Base-by-base conservation (phyloP, 2,888 invertebrate genomes). In the Drosophila putrida region DNA sequence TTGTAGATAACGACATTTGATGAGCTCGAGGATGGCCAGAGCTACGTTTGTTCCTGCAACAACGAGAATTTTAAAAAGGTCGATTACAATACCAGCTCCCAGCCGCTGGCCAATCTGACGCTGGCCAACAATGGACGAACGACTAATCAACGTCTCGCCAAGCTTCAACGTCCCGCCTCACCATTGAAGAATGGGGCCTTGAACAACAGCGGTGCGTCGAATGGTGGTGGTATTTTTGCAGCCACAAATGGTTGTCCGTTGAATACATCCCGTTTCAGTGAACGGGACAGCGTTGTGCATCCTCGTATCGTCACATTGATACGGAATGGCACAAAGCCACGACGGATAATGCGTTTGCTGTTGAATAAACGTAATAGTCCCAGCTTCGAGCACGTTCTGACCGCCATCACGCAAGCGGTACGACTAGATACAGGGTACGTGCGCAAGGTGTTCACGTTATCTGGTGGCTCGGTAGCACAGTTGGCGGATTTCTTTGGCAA, bases 291-390 rank as follows among this genome's bases (percentile, higher is more conserved):
- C 85, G 95, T 95, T 82, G 97, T 99, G 53, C 94, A 96, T 91
- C 99, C 99, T 47, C 95, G 97, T 85, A 96, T 99, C 90, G 96
- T 99, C 71, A 98, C 98, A 49, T 94, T 99, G 60, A 97, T 99
- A 82, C 94, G 98, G 75, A 98, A 97, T 93, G 99, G 99, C 79
- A 96, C 97, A 53, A 98, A 98, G 93, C 99, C 99, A 31, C 94
- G 99, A 79, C 97, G 84, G 75, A 92, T 93, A 3, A 91, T 95
- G 95, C 94, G 99, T 75, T 93, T 99, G 83, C 94, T 99, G 81
- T 93, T 99, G 64, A 99, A 99, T 92, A 98, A 98, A 93, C 96
- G 98, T 90, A 99, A 99, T 91, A 97, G 98, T 57, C 97, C 97
- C 20, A 97, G 96, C 55, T 95, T 97, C 91, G 98, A 98, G 89